Base-by-base conservation (phyloP, 2,888 invertebrate species). In the Strigamia crassipes region DNA sequence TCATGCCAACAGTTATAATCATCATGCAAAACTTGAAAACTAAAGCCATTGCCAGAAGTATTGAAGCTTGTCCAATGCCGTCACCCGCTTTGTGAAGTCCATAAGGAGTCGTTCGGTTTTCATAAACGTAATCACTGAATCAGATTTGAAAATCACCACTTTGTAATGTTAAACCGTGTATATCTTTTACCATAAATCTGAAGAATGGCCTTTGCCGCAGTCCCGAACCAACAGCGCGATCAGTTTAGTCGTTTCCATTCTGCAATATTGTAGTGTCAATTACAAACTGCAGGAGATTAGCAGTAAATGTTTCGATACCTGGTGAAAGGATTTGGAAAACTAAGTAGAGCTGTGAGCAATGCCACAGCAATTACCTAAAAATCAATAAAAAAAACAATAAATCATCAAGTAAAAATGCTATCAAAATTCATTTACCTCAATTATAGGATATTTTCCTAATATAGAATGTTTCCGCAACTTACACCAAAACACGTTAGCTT, bases 1-100 rank as follows among this genome's bases (percentile, higher is more conserved):
- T 81, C n/a, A 81, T 81, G 31, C 81, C 81, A 61, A 99, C 92
- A 1, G 97, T 97, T 90, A 97, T 93, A 78, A 96, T 91, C 82
- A 96, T 91, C 89, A 98, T 98, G 83, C 98, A 91, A 79, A 96
- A 61, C 61, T 81, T 81, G 8, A 81, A 4, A n/a, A 81, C 10
- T 81, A 99, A 91, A 0, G 97, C 97, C 79, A 98, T 89, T 21
- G 94, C 91, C 46, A 99, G 90, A 83, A 21, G 23, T 31, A 38
- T 79, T 15, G 34, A 79, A 8, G 77, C 46, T 21, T 21, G 27
- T 79, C n/a, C n/a, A 21, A 82, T 6, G 9, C 46, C 46, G 13
- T 13, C n/a, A 51, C 46, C 66, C 5, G 66, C 61, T 15, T 81
- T 13, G 15, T 15, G 5, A 51, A 51, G 3, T 3, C 51, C 51